phyloP scores from a whole-genome alignment of 2,888 invertebrate genomes.

The Parnassius mnemosyne region DNA sequence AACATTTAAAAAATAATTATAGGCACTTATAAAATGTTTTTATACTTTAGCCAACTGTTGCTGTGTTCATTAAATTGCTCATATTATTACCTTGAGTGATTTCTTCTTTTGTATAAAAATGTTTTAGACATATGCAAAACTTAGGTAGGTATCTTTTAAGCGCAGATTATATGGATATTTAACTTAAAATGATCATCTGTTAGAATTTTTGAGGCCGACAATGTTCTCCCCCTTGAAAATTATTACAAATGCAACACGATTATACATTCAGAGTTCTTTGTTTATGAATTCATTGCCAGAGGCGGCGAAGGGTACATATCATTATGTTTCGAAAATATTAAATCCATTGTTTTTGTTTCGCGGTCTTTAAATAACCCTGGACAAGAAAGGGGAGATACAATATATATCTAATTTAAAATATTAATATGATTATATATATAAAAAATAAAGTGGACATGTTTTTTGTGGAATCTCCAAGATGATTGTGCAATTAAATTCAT shows the following conservation, averaged over 20 bases:
- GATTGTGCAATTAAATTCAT: too few relatives aligned
- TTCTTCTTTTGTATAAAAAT: too few relatives aligned
- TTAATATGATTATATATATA: not conserved
- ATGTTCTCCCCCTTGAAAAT: constrained; percentile 45
- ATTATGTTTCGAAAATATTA: constrained; percentile 53
- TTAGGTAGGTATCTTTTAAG: not conserved
- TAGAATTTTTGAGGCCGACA: constrained; percentile 31
- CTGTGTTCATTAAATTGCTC: too few relatives aligned
- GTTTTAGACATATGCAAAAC: too few relatives aligned
- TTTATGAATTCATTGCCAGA: constrained; percentile 62
- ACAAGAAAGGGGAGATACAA: not conserved
- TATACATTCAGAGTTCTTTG: constrained; percentile 68
- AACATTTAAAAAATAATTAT: too few relatives aligned
- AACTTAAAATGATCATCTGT: constrained; percentile 9
- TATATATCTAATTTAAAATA: not conserved
- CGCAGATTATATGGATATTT: constrained; percentile 9
- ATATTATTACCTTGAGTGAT: too few relatives aligned
- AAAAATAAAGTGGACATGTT: too few relatives aligned
- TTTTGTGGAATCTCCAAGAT: too few relatives aligned
- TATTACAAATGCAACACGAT: constrained; percentile 59
- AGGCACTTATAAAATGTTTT: too few relatives aligned
- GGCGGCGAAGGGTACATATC: constrained; percentile 65
- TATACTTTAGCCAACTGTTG: too few relatives aligned
- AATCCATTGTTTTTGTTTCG: constrained; percentile 41
- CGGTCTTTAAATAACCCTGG: constrained; percentile 22